A percentile compares a stretch with the other conserved stretches of the same genome.
Conservation (phyloP, 1,140 invertebrate species). For the Choristoneura fumiferana region DNA sequence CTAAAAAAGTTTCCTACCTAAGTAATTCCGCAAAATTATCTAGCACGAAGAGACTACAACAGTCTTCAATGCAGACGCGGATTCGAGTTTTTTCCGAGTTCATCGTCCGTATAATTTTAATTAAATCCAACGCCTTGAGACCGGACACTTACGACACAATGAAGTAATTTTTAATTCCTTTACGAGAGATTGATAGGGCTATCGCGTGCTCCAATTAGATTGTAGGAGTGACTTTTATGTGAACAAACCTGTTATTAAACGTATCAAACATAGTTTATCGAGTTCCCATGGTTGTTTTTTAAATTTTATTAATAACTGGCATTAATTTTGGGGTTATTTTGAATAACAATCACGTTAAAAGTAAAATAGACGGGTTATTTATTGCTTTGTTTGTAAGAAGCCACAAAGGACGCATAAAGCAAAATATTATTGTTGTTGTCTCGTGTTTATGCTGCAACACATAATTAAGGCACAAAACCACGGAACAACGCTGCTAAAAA, state of each 20-base stretch:
- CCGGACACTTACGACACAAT: slow-evolving; percentile 22
- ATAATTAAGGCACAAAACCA: no score
- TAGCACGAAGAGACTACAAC: background rate
- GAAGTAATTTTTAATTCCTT: slow-evolving; percentile 30
- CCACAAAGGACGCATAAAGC: no score
- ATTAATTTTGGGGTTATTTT: no score
- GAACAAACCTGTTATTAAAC: background rate
- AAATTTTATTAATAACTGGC: no score
- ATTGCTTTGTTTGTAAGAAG: no score
- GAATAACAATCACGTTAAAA: no score
- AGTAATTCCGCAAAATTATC: no score
- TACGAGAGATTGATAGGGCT: slow-evolving; percentile 40
- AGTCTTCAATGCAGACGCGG: background rate
- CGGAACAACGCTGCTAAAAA: no score
- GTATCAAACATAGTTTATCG: slow-evolving; percentile 10
- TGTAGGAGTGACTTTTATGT: slow-evolving; percentile 11
- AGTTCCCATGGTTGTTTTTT: slow-evolving; percentile 14
- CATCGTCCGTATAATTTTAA: slow-evolving; percentile 28
- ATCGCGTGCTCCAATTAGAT: slow-evolving; percentile 50
- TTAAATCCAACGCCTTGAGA: slow-evolving; percentile 20
- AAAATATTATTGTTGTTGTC: no score
- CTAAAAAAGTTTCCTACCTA: no score
- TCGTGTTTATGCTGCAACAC: no score
- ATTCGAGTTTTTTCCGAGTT: slow-evolving; percentile 17
- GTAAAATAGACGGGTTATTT: no score